Evolutionary conservation across 1,140 invertebrate species (phyloP).

Genomic region (Panagrolaimus sp.): DNA sequence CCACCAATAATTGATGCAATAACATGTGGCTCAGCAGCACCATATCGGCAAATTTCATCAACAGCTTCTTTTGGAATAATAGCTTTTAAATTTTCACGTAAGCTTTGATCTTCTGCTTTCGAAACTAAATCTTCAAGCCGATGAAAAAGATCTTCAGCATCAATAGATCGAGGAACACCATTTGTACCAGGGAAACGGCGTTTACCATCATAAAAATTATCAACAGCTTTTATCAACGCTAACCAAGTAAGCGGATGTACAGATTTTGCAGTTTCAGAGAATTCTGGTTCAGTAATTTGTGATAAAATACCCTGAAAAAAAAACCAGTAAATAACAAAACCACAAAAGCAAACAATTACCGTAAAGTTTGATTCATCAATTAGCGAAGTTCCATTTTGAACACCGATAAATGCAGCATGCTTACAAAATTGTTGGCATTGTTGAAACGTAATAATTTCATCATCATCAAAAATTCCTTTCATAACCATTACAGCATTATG

Average conservation of each 20-base stretch:
- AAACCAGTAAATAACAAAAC: neutral
- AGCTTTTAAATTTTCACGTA: constrained; percentile 17
- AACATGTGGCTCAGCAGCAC: constrained; percentile 85
- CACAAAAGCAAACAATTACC: neutral
- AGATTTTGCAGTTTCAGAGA: neutral
- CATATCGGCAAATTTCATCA: constrained; percentile 66
- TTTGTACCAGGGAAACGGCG: constrained; percentile 75
- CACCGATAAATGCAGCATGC: constrained; percentile 35
- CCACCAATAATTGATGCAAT: constrained; percentile 88
- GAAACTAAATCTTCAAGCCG: constrained; percentile 13
- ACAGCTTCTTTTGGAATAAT: constrained; percentile 32
- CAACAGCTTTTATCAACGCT: constrained; percentile 79
- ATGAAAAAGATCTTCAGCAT: constrained; percentile 21
- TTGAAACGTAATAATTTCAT: constrained; percentile 22
- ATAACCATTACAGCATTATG: neutral
- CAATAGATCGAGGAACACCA: constrained; percentile 26
- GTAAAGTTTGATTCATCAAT: constrained; percentile 13
- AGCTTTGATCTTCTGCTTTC: neutral
- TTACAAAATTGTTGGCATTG: constrained; percentile 41
- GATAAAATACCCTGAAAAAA: constrained; percentile 14
- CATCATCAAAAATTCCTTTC: neutral
- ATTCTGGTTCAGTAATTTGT: constrained; percentile 14
- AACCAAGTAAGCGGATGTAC: constrained; percentile 68
- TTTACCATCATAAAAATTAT: constrained; percentile 79
- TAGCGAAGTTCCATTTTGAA: constrained; percentile 31